Conservation (phyloP, 2,888 invertebrate genomes). For the Leptopterna dolabrata region DNA sequence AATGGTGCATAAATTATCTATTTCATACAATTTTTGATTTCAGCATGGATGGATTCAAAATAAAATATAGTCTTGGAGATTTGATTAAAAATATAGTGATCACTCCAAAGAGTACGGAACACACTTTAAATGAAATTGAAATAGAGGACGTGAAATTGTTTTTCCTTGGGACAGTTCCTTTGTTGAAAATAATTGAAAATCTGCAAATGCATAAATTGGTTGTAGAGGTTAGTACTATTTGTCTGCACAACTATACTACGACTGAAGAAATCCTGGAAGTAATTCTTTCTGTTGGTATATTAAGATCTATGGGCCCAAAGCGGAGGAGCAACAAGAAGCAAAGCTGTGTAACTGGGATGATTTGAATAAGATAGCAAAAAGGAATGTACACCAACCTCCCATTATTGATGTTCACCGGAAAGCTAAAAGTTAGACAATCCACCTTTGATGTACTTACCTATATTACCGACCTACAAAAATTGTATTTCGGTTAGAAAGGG, state of each 20-base stretch:
- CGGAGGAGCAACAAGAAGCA: background rate
- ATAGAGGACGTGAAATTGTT: conserved; percentile 40
- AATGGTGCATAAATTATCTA: too few relatives aligned
- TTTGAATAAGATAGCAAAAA: background rate
- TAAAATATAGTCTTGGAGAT: conserved; percentile 22
- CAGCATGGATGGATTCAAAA: background rate
- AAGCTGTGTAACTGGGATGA: background rate
- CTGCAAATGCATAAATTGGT: conserved; percentile 40
- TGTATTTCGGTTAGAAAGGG: too few relatives aligned
- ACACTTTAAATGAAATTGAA: background rate
- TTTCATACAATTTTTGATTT: too few relatives aligned
- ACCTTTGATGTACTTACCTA: background rate
- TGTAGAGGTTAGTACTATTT: conserved; percentile 19
- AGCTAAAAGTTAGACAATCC: background rate
- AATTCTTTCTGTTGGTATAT: background rate
- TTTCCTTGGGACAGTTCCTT: conserved; percentile 16
- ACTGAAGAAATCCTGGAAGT: background rate
- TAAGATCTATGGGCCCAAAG: conserved; percentile 14
- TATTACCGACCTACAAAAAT: too few relatives aligned
- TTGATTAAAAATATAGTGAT: conserved; percentile 16
- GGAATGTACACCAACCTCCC: background rate
- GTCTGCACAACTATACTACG: background rate
- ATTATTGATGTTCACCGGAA: background rate
- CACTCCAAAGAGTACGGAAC: background rate
- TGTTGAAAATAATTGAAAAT: conserved; percentile 24